Conservation (phyloP, 37 sponge, comb jelly and placozoan species). For the Sycon ciliatum region DNA sequence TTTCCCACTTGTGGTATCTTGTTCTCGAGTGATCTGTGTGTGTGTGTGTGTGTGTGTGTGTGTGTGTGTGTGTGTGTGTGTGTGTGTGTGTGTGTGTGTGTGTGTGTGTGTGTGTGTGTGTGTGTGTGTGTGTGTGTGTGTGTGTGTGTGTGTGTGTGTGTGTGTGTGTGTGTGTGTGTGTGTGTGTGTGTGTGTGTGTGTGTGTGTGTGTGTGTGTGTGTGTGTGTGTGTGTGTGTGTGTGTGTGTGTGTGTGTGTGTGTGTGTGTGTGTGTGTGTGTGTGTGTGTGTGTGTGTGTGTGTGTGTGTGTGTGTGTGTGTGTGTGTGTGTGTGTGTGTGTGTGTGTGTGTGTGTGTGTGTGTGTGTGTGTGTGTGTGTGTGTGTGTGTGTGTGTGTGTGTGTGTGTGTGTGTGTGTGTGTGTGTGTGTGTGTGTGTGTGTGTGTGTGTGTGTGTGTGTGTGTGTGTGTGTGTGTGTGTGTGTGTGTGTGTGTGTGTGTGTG, state of each 20-base stretch:
- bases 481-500: conserved; percentile 24
- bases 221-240: conserved; percentile 39
- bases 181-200: not conserved
- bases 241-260: conserved; percentile 40
- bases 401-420: conserved; percentile 24
- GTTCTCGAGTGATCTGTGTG: no score
- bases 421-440: conserved; percentile 24
- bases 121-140: conserved; percentile 11
- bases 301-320: conserved; percentile 40
- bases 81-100: conserved; percentile 29
- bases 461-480: conserved; percentile 24
- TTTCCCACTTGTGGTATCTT: no score
- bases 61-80: conserved; percentile 42
- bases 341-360: conserved; percentile 40
- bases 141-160: conserved; percentile 27
- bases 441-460: conserved; percentile 24
- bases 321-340: conserved; percentile 40
- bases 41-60: conserved; percentile 43
- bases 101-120: conserved; percentile 12
- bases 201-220: conserved; percentile 16
- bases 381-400: conserved; percentile 31
- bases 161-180: conserved; percentile 26
- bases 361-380: conserved; percentile 40
- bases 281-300: conserved; percentile 40
- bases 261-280: conserved; percentile 40